Percentiles rank a stretch among this genome's conserved stretches.
phyloP scores from a whole-genome alignment of 2,888 invertebrate species.

The Ceramica pisi region DNA sequence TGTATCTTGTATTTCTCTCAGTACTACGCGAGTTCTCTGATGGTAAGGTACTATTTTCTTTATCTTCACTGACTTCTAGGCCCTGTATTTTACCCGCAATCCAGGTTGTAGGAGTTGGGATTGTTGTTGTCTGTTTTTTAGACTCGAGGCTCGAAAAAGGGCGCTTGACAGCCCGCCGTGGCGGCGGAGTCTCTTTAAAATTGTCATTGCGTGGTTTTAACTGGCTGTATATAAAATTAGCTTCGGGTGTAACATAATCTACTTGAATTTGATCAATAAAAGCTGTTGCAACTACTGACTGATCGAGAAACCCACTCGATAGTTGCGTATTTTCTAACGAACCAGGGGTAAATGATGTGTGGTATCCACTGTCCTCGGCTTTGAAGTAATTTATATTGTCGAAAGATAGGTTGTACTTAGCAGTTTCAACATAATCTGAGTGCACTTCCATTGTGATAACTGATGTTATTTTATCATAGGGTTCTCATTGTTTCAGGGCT shows the following conservation, averaged over 20 bases:
- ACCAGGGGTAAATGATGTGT: constrained; percentile 84
- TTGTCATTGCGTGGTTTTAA: constrained; percentile 62
- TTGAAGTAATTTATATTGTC: constrained; percentile 77
- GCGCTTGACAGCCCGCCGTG: constrained; percentile 81
- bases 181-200: constrained; percentile 74
- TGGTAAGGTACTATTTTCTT: constrained; percentile 69
- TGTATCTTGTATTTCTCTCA: constrained; percentile 62
- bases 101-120: constrained; percentile 84
- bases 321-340: constrained; percentile 81
- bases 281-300: constrained; percentile 70
- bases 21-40: constrained; percentile 57
- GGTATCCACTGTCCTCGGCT: constrained; percentile 88
- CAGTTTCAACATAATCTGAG: constrained; percentile 75
- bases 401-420: constrained; percentile 76
- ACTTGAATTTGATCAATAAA: constrained; percentile 75
- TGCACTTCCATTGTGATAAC: constrained; percentile 79
- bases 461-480: constrained; percentile 11
- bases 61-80: constrained; percentile 81
- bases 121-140: constrained; percentile 67
- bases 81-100: constrained; percentile 85
- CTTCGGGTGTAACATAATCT: constrained; percentile 72
- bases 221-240: constrained; percentile 54
- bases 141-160: constrained; percentile 75
- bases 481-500: constrained; percentile 46
- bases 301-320: constrained; percentile 77